phyloP scores from a whole-genome alignment of 2,888 invertebrate genomes.

The Eucera pruinosa region DNA sequence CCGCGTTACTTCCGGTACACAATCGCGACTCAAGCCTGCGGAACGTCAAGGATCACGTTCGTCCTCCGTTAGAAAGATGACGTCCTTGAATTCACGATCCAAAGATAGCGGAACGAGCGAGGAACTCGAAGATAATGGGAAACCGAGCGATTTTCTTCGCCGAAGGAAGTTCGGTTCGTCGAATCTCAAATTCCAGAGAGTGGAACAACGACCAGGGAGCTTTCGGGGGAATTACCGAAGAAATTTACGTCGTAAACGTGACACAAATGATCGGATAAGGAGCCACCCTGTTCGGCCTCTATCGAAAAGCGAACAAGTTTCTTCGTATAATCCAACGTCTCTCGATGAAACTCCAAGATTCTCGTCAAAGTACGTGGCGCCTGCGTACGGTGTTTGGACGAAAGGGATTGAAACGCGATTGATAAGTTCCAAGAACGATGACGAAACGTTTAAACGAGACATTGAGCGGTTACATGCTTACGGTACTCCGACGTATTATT shows the following conservation, averaged over 20 bases:
- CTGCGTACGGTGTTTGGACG: neutral
- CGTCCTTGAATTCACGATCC: slow-evolving; percentile 8
- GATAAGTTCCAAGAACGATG: neutral
- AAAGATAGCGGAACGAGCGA: neutral
- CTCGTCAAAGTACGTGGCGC: neutral
- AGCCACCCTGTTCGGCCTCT: neutral
- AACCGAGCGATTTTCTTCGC: neutral
- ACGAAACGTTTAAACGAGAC: neutral
- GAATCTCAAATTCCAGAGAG: neutral
- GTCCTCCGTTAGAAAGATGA: neutral
- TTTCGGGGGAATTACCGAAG: neutral
- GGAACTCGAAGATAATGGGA: neutral
- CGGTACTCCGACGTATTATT: neutral
- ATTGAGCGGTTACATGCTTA: neutral
- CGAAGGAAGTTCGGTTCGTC: neutral
- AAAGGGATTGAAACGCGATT: neutral
- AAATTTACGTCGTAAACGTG: slow-evolving; percentile 31
- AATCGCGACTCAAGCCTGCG: neutral
- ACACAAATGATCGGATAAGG: slow-evolving; percentile 13
- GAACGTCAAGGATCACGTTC: neutral
- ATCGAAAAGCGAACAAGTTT: neutral
- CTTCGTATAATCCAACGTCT: neutral
- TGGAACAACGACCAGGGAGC: neutral
- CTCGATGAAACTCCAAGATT: neutral
- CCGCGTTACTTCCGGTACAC: slow-evolving; percentile 9